Evolutionary conservation across 1,140 invertebrate species (phyloP).

Genomic region (Orius insidiosus): DNA sequence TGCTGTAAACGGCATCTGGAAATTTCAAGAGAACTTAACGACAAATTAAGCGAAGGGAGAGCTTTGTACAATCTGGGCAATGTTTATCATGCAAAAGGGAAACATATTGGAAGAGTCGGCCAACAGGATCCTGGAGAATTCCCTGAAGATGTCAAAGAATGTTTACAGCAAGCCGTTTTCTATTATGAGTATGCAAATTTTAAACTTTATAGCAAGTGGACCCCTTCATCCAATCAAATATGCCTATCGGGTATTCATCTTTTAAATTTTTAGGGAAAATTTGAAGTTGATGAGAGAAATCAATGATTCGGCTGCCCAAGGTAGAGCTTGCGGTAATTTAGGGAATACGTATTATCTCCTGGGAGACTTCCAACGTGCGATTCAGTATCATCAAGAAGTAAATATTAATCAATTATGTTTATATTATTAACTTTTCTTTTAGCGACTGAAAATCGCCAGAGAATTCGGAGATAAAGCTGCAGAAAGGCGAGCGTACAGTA

Average conservation of each 20-base stretch:
- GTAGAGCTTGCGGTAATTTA: conserved; percentile 87
- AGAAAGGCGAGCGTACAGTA: conserved; percentile 86
- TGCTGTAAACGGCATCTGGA: conserved; percentile 88
- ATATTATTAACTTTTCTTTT: conserved; percentile 18
- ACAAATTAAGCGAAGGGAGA: conserved; percentile 80
- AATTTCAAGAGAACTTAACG: conserved; percentile 73
- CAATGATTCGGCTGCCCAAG: conserved; percentile 80
- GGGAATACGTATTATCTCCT: conserved; percentile 88
- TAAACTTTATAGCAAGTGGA: too few relatives aligned
- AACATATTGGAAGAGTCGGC: conserved; percentile 71
- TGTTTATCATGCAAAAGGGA: conserved; percentile 93
- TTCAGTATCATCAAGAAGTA: conserved; percentile 65
- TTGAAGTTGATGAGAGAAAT: conserved; percentile 72
- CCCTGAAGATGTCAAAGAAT: conserved; percentile 80
- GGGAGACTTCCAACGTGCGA: conserved; percentile 70
- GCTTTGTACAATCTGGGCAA: conserved; percentile 89
- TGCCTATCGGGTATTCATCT: conserved; percentile 61
- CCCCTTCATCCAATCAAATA: too few relatives aligned
- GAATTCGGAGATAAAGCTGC: conserved; percentile 90
- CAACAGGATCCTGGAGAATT: conserved; percentile 90
- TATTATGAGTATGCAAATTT: conserved; percentile 71
- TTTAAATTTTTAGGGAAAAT: conserved; percentile 50
- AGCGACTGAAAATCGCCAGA: conserved; percentile 77
- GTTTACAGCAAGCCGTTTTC: conserved; percentile 73
- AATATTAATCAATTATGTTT: not conserved